Base-by-base conservation (phyloP, 2,888 invertebrate species). In the Eilema caniola region DNA sequence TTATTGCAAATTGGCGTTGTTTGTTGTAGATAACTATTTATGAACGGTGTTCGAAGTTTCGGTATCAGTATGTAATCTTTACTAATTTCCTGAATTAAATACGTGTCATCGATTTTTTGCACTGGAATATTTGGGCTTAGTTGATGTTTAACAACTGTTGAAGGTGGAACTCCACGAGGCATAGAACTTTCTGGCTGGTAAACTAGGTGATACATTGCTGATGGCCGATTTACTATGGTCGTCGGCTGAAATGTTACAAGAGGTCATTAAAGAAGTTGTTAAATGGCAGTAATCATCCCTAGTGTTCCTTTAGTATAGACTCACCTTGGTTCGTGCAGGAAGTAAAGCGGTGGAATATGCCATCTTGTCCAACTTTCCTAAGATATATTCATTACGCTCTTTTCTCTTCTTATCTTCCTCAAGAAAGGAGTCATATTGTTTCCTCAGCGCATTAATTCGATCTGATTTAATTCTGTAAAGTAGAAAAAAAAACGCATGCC, bases 341-440 rank as follows among this genome's bases (percentile, higher is more conserved):
- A 89, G 83, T 62, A 92, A 80, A 10, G 89, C 86, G 5, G 86
- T 86, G 66, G 81, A 83, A 60, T 86, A 86, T 16, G 94, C 90
- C 88, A 95, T 94, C 79, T 92, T 93, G 77, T 95, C 94, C 67
- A 95, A 87, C 70, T 87, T 89, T 63, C 90, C 91, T 84, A 95
- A 81, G 75, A 95, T 94, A 73, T 90, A 93, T 68, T 93, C 92
- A 85, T 95, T 95, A 20, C 95, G 87, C 69, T 93, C 92, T 81
- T 90, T 94, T 14, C 95, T 89, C 78, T 90, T 94, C 77, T 92
- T 95, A 76, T 95, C 95, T 70, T 95, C 94, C 77, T 92, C 93
- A 68, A 95, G 84, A 79, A 95, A 93, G 24, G 89, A 86, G 72
- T 95, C 95, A 86, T 95, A 95, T 83, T 93, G 90, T 81, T 95